Evolutionary conservation across 2,888 invertebrate species (phyloP).

Genomic region (Lamellibrachia columna): DNA sequence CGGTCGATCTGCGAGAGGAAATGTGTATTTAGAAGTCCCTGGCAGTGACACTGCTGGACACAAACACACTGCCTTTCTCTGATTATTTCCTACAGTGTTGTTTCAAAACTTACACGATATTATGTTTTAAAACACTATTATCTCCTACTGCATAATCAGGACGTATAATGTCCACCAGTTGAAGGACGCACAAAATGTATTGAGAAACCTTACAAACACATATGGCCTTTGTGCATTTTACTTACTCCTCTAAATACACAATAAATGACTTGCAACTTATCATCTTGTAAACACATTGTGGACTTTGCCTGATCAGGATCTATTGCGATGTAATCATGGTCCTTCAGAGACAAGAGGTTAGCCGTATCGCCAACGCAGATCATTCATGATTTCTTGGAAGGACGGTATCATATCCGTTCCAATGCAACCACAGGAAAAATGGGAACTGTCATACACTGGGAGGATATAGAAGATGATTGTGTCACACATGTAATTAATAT

Average conservation of each 20-base stretch:
- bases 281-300: not conserved
- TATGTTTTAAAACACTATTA: too few species aligned
- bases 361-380: not conserved
- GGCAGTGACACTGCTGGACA: not conserved
- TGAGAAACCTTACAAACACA: not conserved
- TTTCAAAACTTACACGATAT: not conserved
- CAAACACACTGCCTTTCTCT: not conserved
- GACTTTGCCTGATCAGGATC: not conserved
- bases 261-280: not conserved
- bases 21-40: too few species aligned
- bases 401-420: not conserved
- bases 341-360: not conserved
- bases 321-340: not conserved
- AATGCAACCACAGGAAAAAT: not conserved
- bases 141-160: not conserved
- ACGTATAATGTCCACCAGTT: not conserved
- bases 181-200: not conserved
- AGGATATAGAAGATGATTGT: not conserved
- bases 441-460: not conserved
- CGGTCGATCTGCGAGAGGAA: too few species aligned
- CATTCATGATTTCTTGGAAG: not conserved
- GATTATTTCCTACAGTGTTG: not conserved
- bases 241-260: not conserved
- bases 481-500: not conserved
- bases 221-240: not conserved